Evolutionary conservation across 2,113 vertebrate species (phyloP), one percentile per base, ranked within the genome.

Genomic region (Cyanoderma ruficeps): DNA sequence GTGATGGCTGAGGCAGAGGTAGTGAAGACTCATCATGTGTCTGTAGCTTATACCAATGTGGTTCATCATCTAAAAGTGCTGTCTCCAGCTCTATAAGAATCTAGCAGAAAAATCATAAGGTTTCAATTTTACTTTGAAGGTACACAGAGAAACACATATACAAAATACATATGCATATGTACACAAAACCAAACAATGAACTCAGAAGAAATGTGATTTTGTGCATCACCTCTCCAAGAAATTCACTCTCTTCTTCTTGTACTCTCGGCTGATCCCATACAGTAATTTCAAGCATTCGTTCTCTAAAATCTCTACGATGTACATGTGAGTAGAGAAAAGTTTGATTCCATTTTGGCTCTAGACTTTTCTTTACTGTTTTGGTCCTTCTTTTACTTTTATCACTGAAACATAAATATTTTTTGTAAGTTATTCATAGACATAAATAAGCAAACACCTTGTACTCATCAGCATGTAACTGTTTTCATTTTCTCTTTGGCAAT

Each of bases 1-100:
- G 99, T 56, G 99, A 99, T 74, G 99, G 99, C 96, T 99, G 99
- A 95, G 99, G 99, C 98, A 99, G 98, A 97, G 99, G 99, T 98
- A 99, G 99, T 82, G 99, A 99, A 89, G 99, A 99, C 91, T 98
- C 98, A 88, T 99, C 99, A 18, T 99, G 99, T 20, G 98, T 98
- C 97, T 99, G 99, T 87, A 99, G 98, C 97, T 99, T 99, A 95
- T 99, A 99, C 99, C 99, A 99, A 89, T 99, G 99, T 57, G 99
- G 98, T 79, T 98, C 98, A 97, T 99, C 99, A 46, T 99, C 99
- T 94, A 99, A 96, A 96, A 99, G 98, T 13, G 99, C 99, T 25
- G 99, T 99, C 97, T 99, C 99, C 97, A 99, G 83, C 97, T 99
- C 99, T 93, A 99, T 99, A 83, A 99, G 98, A 97, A 99, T 99